Evolutionary conservation across 1,140 invertebrate genomes (phyloP).

Genomic region (Ceratina calcarata): DNA sequence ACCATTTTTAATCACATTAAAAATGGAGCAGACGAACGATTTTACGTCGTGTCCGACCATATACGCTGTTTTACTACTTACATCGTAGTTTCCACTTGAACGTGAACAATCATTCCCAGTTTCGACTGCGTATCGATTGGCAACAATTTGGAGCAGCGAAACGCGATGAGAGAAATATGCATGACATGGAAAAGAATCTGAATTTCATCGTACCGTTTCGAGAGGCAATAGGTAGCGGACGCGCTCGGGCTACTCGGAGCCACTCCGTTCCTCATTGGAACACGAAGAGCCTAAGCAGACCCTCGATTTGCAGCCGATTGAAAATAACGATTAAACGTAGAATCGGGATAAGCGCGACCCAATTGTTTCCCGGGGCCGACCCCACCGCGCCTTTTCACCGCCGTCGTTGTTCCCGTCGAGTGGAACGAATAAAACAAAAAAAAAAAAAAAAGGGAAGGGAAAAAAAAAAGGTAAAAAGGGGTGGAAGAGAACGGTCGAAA

Average conservation of each 20-base stretch:
- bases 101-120: neutral
- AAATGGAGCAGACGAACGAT: no score
- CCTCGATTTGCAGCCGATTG: constrained; percentile 41
- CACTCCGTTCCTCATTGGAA: constrained; percentile 15
- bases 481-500: neutral
- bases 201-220: constrained; percentile 32
- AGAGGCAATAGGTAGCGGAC: constrained; percentile 30
- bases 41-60: neutral
- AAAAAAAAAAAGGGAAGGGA: neutral
- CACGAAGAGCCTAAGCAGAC: constrained; percentile 35
- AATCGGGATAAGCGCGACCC: constrained; percentile 24
- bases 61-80: no score
- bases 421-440: neutral
- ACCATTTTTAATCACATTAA: no score
- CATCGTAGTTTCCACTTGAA: neutral
- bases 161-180: neutral
- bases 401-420: constrained; percentile 6
- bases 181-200: constrained; percentile 1
- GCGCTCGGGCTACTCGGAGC: constrained; percentile 5
- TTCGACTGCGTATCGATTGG: neutral
- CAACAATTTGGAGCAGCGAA: neutral
- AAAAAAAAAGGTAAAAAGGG: neutral
- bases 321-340: constrained; percentile 50
- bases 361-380: constrained; percentile 11
- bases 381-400: neutral